Conservation (phyloP, 2,888 invertebrate genomes). For the Meta bourneti region DNA sequence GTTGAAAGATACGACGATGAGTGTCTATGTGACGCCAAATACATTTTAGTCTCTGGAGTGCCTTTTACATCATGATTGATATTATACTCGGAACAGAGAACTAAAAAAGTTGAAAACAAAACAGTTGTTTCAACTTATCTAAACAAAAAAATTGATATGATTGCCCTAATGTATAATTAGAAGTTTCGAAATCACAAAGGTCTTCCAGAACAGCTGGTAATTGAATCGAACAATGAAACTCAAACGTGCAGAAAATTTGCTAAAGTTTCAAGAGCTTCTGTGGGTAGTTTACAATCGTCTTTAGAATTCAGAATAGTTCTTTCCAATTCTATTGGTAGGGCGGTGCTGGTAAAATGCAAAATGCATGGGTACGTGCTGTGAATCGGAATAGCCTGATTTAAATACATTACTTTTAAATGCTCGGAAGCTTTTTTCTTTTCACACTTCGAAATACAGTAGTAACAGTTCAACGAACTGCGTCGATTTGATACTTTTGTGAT, state of each 20-base stretch:
- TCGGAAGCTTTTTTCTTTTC: neutral
- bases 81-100: no score
- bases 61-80: no score
- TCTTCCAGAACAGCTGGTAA: neutral
- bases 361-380: neutral
- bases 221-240: neutral
- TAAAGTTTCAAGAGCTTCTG: no score
- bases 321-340: neutral
- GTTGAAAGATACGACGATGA: no score
- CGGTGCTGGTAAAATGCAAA: slow-evolving; percentile 3
- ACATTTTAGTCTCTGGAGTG: no score
- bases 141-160: neutral
- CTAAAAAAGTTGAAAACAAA: no score
- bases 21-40: no score
- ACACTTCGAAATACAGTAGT: neutral
- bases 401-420: neutral
- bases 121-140: neutral
- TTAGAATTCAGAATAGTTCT: neutral
- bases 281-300: neutral
- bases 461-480: neutral
- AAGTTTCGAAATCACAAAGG: neutral
- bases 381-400: neutral
- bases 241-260: neutral
- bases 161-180: neutral
- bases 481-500: neutral